phyloP scores from a whole-genome alignment of 2,888 invertebrate genomes.

The Epiblema foenella region DNA sequence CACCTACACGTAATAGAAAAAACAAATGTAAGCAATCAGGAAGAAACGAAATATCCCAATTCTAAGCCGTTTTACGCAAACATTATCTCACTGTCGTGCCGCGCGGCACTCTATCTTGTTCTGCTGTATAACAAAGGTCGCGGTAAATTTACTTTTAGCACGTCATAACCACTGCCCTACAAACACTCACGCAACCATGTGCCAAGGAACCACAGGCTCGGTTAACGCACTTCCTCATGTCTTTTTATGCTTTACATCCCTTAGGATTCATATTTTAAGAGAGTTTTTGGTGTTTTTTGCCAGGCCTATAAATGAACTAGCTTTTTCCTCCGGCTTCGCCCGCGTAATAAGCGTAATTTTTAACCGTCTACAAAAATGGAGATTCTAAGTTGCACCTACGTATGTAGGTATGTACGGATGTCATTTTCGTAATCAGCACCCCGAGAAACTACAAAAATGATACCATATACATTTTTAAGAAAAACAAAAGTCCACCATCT shows the following conservation, averaged over 20 bases:
- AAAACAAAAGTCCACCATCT: too few relatives aligned
- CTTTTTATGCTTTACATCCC: neutral
- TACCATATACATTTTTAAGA: too few relatives aligned
- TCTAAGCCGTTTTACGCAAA: slow-evolving; percentile 4
- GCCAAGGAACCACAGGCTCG: neutral
- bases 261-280: too few relatives aligned
- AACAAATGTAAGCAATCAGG: neutral
- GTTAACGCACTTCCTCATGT: neutral
- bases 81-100: slow-evolving; percentile 35
- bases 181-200: slow-evolving; percentile 28
- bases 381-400: too few relatives aligned
- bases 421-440: too few relatives aligned
- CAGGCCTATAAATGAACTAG: too few relatives aligned
- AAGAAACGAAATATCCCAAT: slow-evolving; percentile 6
- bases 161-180: slow-evolving; percentile 35
- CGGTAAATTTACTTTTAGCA: slow-evolving; percentile 17
- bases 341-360: neutral
- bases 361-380: too few relatives aligned
- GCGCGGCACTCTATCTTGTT: slow-evolving; percentile 19
- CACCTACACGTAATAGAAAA: too few relatives aligned
- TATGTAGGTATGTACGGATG: too few relatives aligned
- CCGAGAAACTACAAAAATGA: too few relatives aligned
- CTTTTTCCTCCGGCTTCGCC: too few relatives aligned
- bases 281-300: too few relatives aligned
- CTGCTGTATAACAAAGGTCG: slow-evolving; percentile 27